Percentiles rank a stretch among this genome's conserved stretches.
Conservation (phyloP, 2,888 invertebrate species). For the Acrocera orbiculus region DNA sequence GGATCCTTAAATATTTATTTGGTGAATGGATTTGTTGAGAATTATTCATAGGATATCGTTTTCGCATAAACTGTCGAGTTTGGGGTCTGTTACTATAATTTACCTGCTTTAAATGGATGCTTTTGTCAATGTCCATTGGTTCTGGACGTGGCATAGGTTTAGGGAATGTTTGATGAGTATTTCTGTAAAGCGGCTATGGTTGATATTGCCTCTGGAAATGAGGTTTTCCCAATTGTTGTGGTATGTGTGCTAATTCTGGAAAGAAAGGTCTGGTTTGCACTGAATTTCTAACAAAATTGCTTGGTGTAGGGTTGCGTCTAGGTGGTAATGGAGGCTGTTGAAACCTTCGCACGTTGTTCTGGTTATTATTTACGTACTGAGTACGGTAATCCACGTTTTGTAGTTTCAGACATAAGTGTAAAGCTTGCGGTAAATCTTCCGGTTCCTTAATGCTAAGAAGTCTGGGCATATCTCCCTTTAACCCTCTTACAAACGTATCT, state of each 20-base stretch:
- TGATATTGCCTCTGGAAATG: too few species aligned
- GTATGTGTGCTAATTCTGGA: constrained; percentile 2
- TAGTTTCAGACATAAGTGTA: constrained; percentile 1
- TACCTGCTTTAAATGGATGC: constrained; percentile 6
- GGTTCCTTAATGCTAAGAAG: constrained; percentile 5
- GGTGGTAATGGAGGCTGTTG: constrained; percentile 2
- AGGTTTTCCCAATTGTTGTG: neutral
- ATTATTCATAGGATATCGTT: too few species aligned
- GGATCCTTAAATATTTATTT: constrained; percentile 3
- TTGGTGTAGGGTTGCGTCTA: neutral
- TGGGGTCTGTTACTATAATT: constrained; percentile 9
- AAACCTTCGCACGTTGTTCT: too few species aligned
- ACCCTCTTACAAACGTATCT: constrained; percentile 13
- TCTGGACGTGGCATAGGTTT: constrained; percentile 9
- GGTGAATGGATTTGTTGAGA: too few species aligned
- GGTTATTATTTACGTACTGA: constrained; percentile 1
- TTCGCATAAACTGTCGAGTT: neutral
- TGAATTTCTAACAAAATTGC: too few species aligned
- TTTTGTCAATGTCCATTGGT: constrained; percentile 10
- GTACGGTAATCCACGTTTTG: constrained; percentile 2
- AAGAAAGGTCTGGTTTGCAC: neutral
- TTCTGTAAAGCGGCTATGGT: neutral
- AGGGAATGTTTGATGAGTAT: too few species aligned
- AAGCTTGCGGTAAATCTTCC: constrained; percentile 1
- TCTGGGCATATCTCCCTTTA: constrained; percentile 10